phyloP scores from a whole-genome alignment of 2,888 invertebrate species.

The Aphodius granarius region DNA sequence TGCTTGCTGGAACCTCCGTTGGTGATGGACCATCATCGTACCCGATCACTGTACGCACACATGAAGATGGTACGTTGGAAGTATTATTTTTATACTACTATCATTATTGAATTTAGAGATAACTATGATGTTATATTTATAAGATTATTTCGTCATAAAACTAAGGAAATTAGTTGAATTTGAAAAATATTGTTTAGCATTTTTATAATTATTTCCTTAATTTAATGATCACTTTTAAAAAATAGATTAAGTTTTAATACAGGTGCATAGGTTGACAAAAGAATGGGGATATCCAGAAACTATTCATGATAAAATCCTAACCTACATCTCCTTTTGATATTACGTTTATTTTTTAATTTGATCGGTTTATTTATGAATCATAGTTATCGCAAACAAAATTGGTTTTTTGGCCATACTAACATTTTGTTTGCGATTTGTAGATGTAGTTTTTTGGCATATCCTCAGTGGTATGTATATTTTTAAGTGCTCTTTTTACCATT shows the following conservation, averaged over 20 bases:
- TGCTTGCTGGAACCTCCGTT: constrained; percentile 92
- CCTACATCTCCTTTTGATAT: constrained; percentile 6
- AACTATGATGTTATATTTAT: not conserved
- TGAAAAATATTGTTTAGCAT: not conserved
- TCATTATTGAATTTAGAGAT: not conserved
- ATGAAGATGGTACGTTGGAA: constrained; percentile 96
- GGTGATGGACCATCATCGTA: constrained; percentile 95
- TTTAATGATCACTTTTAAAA: constrained; percentile 1
- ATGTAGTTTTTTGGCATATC: constrained; percentile 52
- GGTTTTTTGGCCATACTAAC: not conserved
- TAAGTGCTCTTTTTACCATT: constrained; percentile 52
- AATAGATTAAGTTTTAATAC: constrained; percentile 15
- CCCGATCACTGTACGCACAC: constrained; percentile 90
- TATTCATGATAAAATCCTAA: constrained; percentile 11
- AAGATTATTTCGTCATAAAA: not conserved
- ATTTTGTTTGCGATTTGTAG: constrained; percentile 26
- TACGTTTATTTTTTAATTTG: constrained; percentile 20
- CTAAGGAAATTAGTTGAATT: not conserved
- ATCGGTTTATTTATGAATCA: constrained; percentile 20
- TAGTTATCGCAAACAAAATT: constrained; percentile 24
- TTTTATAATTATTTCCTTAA: constrained; percentile 1
- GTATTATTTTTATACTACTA: constrained; percentile 1
- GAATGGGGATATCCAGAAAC: not conserved
- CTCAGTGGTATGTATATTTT: constrained; percentile 52
- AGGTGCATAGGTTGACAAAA: constrained; percentile 23